Conservation (phyloP, 2,113 vertebrate genomes). For the Gila orcuttii region DNA sequence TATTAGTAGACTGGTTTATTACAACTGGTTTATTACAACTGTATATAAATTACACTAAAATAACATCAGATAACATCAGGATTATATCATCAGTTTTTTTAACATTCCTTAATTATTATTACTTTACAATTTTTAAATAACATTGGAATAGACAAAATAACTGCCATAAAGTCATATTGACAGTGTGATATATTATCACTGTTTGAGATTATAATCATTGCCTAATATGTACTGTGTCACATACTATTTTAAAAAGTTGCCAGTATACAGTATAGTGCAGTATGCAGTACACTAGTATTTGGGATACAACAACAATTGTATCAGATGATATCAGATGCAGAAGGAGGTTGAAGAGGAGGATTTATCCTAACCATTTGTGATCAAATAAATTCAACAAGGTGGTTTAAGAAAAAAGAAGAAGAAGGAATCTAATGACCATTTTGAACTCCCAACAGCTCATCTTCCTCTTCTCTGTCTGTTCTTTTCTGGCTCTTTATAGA, state of each 20-base stretch:
- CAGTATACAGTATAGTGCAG: neutral
- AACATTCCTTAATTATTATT: neutral
- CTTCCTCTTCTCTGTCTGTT: neutral
- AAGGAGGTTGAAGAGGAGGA: neutral
- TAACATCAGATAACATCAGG: neutral
- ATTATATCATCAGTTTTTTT: neutral
- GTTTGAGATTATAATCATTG: no score
- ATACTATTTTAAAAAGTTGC: neutral
- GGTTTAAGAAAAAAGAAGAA: slow-evolving; percentile 10
- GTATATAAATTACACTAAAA: neutral
- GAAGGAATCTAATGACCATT: slow-evolving; percentile 44
- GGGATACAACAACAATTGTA: neutral
- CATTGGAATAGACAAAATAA: neutral
- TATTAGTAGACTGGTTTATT: no score
- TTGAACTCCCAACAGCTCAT: slow-evolving; percentile 31
- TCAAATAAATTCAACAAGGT: slow-evolving; percentile 11
- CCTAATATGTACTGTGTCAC: no score
- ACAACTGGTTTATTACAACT: no score
- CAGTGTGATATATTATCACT: no score
- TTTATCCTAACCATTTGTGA: neutral
- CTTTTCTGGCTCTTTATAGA: slow-evolving; percentile 26
- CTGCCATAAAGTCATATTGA: no score
- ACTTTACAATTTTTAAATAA: neutral
- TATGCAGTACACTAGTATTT: neutral
- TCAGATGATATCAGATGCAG: neutral